These are phyloP conservation scores for Rhinoraja longicauda DNA, from an alignment of 2,797 vertebrate species.

Conservation along the genomic window DNA sequence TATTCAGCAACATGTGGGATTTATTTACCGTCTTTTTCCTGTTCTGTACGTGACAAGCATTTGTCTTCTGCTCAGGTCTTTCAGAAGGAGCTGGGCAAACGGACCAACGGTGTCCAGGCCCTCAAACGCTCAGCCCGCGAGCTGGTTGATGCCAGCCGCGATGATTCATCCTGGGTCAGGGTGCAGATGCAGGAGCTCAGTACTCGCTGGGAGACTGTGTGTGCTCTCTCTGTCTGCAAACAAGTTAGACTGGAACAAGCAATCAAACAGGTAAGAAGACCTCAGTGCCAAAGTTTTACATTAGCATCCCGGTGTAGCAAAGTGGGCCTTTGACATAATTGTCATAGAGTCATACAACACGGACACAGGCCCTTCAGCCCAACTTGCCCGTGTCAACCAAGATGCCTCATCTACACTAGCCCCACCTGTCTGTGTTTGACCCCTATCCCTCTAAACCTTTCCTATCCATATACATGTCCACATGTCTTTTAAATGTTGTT, in stretches of 20 bases:
- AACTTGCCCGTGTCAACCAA: too few species aligned
- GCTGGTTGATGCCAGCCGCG: slow-evolving; percentile 80
- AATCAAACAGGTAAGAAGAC: slow-evolving; percentile 68
- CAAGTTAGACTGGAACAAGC: slow-evolving; percentile 89
- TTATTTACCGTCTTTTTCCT: not conserved
- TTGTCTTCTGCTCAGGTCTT: slow-evolving; percentile 67
- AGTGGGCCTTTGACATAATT: too few species aligned
- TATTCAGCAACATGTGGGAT: not conserved
- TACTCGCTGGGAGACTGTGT: slow-evolving; percentile 93
- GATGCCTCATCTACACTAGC: too few species aligned
- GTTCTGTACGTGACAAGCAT: not conserved
- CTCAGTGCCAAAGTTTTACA: not conserved
- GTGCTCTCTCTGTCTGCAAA: slow-evolving; percentile 87
- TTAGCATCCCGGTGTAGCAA: not conserved
- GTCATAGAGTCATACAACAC: too few species aligned
- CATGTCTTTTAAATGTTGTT: too few species aligned
- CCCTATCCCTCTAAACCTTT: too few species aligned
- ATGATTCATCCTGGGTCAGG: slow-evolving; percentile 95
- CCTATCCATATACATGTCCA: too few species aligned
- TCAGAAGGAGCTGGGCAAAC: slow-evolving; percentile 93
- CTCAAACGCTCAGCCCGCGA: slow-evolving; percentile 89
- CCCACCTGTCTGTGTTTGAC: too few species aligned
- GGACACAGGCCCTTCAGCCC: too few species aligned
- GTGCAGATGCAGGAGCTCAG: slow-evolving; percentile 95
- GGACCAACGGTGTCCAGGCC: slow-evolving; percentile 85